Evolutionary conservation across 2,888 invertebrate species (phyloP), one percentile per base, ranked within the genome.

Genomic region (Ectobius pallidus): DNA sequence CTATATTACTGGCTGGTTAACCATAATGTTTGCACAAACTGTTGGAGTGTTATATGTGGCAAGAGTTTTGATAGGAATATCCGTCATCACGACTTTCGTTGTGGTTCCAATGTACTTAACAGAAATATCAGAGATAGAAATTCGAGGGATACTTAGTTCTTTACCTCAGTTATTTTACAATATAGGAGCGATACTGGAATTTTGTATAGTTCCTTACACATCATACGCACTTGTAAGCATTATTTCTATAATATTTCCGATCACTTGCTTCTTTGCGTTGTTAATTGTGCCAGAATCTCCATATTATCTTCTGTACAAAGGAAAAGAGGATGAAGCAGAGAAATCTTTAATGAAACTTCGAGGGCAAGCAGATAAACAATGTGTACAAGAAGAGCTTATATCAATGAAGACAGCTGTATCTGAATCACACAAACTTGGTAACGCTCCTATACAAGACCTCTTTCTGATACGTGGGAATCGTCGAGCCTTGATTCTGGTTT

Each of bases 271-370:
- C 16, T 80, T 87, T 1, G 84, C 86, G 1, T 87, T 89, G 79
- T 82, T 86, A 62, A 86, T 87, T 46, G 87, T 90, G 85, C 90
- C 91, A 0, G 91, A 91, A 80, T 88, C 90, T 1, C 91, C 91
- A 0, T 87, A 89, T 77, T 88, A 85, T 78, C 84, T 84, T 79
- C 83, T 88, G 27, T 85, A 86, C 68, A 85, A 85, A 14, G 82
- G 84, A 30, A 81, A 83, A 7, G 86, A 86, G 39, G 82, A 85
- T 72, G 86, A 86, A 78, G 91, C 91, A 0, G 84, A 87, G 71
- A 78, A 82, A 52, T 86, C 88, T 0, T 80, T 91, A 65, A 84
- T 86, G 77, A 86, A 84, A 79, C 83, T 91, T 1, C 82, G 91
- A 20, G 87, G 87, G 25, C 83, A 83, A 74, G 80, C 81, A 18